A percentile compares a stretch with the other conserved stretches of the same genome.
These are phyloP conservation scores for Bubo scandiacus DNA, from an alignment of 2,113 vertebrate species.

Conservation along the genomic window DNA sequence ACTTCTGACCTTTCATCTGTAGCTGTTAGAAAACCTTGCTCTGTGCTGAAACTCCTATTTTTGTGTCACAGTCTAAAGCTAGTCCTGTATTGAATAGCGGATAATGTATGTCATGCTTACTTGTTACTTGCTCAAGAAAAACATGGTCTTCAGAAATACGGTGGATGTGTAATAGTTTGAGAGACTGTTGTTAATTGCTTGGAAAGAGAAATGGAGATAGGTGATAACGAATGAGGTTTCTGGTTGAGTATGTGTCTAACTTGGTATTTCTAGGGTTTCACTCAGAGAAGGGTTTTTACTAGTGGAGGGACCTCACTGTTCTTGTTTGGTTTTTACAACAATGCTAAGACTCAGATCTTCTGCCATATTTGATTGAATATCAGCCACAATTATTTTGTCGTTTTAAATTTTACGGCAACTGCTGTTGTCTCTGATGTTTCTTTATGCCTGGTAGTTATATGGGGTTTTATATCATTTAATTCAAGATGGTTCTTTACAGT, in stretches of 20 bases:
- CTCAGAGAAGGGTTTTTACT: not conserved
- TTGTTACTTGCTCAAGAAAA: not conserved
- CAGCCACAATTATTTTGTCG: not conserved
- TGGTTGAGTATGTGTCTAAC: not conserved
- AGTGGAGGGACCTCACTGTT: not conserved
- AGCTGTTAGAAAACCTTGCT: not conserved
- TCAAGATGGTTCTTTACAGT: not conserved
- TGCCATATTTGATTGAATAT: not conserved
- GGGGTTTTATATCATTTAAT: not conserved
- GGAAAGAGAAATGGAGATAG: not conserved
- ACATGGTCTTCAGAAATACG: not conserved
- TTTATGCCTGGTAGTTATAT: not conserved
- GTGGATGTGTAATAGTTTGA: not conserved
- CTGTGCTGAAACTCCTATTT: not conserved
- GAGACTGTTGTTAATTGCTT: not conserved
- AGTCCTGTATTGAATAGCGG: not conserved
- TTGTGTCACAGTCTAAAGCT: not conserved
- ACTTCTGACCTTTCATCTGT: not conserved
- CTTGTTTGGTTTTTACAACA: not conserved
- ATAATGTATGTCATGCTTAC: accelerated
- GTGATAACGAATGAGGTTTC: not conserved
- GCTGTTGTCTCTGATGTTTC: not conserved
- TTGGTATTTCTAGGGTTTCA: not conserved
- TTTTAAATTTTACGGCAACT: not conserved
- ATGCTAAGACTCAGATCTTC: not conserved